A percentile compares a stretch with the other conserved stretches of the same genome.
Evolutionary conservation across 2,888 invertebrate genomes (phyloP).

Genomic region (Congeria kusceri): DNA sequence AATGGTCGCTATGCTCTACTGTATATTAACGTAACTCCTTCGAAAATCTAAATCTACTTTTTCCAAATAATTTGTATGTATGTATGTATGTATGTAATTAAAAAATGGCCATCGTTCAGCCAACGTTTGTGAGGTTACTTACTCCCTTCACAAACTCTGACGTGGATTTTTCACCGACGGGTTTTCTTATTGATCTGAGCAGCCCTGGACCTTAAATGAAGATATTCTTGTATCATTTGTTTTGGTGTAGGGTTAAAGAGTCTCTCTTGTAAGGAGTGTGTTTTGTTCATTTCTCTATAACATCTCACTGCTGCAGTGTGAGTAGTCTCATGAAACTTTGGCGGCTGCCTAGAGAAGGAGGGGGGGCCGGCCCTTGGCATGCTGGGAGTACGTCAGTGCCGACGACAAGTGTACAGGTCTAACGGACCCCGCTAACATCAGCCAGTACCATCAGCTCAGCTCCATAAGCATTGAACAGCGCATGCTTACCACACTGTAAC

Average conservation of each 20-base stretch:
- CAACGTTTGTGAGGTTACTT: constrained; percentile 63
- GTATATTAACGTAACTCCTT: constrained; percentile 32
- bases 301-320: background rate
- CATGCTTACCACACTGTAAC: constrained; percentile 27
- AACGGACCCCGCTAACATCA: constrained; percentile 1
- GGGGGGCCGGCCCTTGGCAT: constrained; percentile 6
- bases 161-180: background rate
- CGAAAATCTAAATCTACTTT: constrained; percentile 52
- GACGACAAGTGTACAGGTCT: constrained; percentile 42
- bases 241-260: too few species aligned
- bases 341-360: constrained; percentile 26
- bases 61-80: constrained; percentile 54
- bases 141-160: constrained; percentile 8
- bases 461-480: constrained; percentile 28
- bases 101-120: constrained; percentile 52
- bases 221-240: background rate
- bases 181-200: constrained; percentile 3
- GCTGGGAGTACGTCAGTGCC: constrained; percentile 34
- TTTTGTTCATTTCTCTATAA: background rate
- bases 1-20: constrained; percentile 39
- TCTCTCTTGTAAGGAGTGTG: background rate
- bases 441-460: constrained; percentile 4
- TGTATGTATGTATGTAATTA: constrained; percentile 68
- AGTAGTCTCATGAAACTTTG: constrained; percentile 61
- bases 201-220: background rate